phyloP scores from a whole-genome alignment of 2,797 vertebrate genomes.

The Pantherophis alleghaniensis region DNA sequence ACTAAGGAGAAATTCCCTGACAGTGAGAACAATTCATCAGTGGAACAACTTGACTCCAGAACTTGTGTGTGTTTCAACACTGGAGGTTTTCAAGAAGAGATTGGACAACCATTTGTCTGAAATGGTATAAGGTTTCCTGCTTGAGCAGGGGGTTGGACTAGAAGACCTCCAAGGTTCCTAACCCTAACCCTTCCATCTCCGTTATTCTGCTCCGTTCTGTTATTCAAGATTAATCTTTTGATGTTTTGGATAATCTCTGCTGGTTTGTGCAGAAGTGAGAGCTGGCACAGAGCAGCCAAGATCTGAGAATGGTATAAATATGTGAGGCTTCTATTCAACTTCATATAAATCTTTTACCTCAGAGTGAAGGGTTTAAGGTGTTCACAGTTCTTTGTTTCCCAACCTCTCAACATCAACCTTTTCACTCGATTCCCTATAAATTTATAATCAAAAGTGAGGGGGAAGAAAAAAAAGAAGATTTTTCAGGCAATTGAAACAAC shows the following conservation, averaged over 20 bases:
- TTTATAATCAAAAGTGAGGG: not conserved
- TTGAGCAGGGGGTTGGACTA: not conserved
- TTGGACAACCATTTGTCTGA: no score
- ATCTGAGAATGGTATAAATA: not conserved
- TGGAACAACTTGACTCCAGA: no score
- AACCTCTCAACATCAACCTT: not conserved
- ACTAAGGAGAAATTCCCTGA: no score
- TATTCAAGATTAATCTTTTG: not conserved
- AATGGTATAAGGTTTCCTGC: not conserved
- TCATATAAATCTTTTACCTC: slow-evolving; percentile 5
- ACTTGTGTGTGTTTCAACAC: no score
- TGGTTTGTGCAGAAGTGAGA: not conserved
- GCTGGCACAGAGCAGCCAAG: not conserved
- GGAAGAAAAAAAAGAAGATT: not conserved
- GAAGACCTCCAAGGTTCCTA: not conserved
- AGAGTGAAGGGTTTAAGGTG: slow-evolving; percentile 3
- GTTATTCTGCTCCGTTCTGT: not conserved
- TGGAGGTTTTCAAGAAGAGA: no score
- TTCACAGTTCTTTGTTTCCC: not conserved
- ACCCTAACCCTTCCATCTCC: not conserved
- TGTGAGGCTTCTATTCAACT: not conserved
- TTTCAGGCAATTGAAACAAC: not conserved
- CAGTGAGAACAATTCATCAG: no score
- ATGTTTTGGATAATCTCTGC: not conserved
- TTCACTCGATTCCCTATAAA: not conserved